Percentiles rank a stretch among this genome's conserved stretches.
phyloP scores from a whole-genome alignment of 1,140 invertebrate genomes.

The Penaeus japonicus region DNA sequence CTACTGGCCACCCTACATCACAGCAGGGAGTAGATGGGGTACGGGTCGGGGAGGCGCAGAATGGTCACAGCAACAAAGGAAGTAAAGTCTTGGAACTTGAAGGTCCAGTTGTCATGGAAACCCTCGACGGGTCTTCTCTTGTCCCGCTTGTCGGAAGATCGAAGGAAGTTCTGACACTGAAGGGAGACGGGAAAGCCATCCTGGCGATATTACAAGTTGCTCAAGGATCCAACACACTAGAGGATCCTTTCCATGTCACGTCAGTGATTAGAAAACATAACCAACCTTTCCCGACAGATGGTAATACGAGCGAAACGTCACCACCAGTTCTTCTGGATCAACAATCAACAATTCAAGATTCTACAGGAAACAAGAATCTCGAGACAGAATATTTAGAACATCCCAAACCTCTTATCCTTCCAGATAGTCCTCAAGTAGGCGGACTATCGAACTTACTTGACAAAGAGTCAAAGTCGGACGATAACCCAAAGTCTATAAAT shows the following conservation, averaged over 20 bases:
- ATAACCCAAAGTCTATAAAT: slow-evolving; percentile 8
- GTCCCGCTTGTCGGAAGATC: slow-evolving; percentile 23
- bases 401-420: too few relatives aligned
- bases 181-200: slow-evolving; percentile 16
- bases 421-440: too few relatives aligned
- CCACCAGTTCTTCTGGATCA: too few relatives aligned
- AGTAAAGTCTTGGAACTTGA: slow-evolving; percentile 29
- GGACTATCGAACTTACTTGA: neutral
- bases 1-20: neutral
- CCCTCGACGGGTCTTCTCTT: slow-evolving; percentile 14
- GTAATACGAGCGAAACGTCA: too few relatives aligned
- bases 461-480: slow-evolving; percentile 1
- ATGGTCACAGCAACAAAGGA: neutral
- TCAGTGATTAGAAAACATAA: neutral
- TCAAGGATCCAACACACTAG: neutral
- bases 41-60: neutral
- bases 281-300: too few relatives aligned
- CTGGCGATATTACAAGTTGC: slow-evolving; percentile 11
- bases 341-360: too few relatives aligned
- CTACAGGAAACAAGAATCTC: too few relatives aligned
- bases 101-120: slow-evolving; percentile 31
- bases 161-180: slow-evolving; percentile 26
- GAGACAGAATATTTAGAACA: too few relatives aligned
- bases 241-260: slow-evolving; percentile 10
- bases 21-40: neutral